Conservation (phyloP, 1,140 invertebrate genomes). For the Rhopalosiphum maidis region DNA sequence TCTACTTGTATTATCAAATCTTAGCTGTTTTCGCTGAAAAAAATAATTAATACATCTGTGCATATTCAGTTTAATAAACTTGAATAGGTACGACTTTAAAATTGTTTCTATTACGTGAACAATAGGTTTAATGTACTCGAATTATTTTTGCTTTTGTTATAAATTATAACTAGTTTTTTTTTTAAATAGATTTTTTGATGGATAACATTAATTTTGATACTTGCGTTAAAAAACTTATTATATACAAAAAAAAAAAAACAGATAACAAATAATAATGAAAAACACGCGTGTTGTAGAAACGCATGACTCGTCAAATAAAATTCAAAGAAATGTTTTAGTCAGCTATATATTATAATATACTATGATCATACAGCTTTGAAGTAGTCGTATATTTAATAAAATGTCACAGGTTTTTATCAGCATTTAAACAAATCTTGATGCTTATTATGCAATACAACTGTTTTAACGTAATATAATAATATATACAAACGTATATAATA, state of each 20-base stretch:
- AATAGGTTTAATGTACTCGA: not conserved
- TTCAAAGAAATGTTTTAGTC: slow-evolving; percentile 13
- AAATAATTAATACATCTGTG: not conserved
- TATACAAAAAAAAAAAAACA: not conserved
- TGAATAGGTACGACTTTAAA: not conserved
- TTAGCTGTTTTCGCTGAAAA: not conserved
- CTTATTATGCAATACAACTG: not conserved
- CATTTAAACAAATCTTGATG: not conserved
- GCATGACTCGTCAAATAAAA: not conserved
- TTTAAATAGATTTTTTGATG: not conserved
- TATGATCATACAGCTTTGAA: not conserved
- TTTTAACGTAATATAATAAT: not conserved
- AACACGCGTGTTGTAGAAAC: not conserved
- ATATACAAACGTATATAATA: not conserved
- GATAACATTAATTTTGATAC: slow-evolving; percentile 25
- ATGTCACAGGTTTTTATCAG: not conserved
- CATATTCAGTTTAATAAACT: not conserved
- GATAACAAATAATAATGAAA: slow-evolving; percentile 14
- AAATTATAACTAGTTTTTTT: not conserved
- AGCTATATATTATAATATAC: not conserved
- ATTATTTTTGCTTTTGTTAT: slow-evolving; percentile 12
- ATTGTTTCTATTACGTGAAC: not conserved
- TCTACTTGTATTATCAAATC: not conserved
- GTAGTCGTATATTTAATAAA: not conserved
- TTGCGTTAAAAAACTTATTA: slow-evolving; percentile 5